Conservation (phyloP, 2,888 invertebrate species). For the Dynastes maya region DNA sequence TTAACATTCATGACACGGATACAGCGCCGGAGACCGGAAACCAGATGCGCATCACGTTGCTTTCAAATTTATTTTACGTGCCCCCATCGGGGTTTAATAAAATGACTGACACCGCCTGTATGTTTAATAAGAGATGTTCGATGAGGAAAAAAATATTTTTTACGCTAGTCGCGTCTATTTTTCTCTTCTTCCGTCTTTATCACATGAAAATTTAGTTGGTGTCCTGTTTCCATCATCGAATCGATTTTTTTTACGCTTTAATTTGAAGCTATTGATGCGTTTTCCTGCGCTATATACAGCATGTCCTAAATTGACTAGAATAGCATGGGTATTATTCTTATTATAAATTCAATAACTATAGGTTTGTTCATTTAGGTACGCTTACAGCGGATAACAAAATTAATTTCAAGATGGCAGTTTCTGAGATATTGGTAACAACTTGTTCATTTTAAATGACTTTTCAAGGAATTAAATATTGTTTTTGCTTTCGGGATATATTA, state of each 20-base stretch:
- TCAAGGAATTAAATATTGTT: too few relatives aligned
- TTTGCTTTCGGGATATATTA: too few relatives aligned
- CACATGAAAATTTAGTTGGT: slow-evolving; percentile 23
- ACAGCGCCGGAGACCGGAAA: slow-evolving; percentile 29
- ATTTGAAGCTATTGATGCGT: background rate
- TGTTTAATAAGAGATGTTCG: slow-evolving; percentile 46
- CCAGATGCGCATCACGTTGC: slow-evolving; percentile 44
- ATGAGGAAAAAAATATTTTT: slow-evolving; percentile 33
- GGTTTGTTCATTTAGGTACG: too few relatives aligned
- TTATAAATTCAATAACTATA: too few relatives aligned
- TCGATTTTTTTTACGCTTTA: background rate
- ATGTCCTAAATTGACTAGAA: too few relatives aligned
- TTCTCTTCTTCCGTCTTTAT: background rate
- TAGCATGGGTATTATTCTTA: too few relatives aligned
- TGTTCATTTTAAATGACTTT: too few relatives aligned
- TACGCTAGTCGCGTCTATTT: slow-evolving; percentile 1
- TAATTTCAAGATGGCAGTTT: too few relatives aligned
- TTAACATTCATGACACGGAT: slow-evolving; percentile 50
- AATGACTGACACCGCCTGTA: slow-evolving; percentile 52
- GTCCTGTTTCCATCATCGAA: slow-evolving; percentile 1
- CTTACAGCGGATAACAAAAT: too few relatives aligned
- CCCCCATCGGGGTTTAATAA: slow-evolving; percentile 50
- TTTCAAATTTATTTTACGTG: slow-evolving; percentile 44
- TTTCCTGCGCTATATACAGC: too few relatives aligned
- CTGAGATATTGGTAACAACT: too few relatives aligned